Base-by-base conservation (phyloP, 2,888 invertebrate species). In the Oligia latruncula region DNA sequence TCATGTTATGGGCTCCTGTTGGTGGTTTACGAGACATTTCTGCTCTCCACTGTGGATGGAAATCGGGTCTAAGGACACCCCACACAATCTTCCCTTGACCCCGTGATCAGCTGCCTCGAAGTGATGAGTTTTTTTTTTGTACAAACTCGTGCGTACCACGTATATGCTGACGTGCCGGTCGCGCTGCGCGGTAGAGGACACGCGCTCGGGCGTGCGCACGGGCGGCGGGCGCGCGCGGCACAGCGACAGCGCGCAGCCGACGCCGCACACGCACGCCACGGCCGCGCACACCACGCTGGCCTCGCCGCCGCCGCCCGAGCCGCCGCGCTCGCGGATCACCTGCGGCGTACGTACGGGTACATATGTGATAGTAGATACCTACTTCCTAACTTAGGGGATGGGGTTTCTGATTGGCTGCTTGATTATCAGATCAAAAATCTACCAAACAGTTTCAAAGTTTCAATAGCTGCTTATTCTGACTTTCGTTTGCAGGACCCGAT, bases 231-330 rank as follows among this genome's bases (percentile, higher is more conserved):
- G 92, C 78, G 94, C 83, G 88, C 97, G 97, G 88, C 98, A 98
- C 84, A 98, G 92, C 23, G 97, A 97, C 74, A 98, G 97, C 89
- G 97, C 97, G 91, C 98, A 98, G 81, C 97, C 97, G 82, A 97
- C 97, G 86, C 97, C 94, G 90, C 98, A 97, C 92, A 98, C 97
- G 90, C 97, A 97, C 72, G 97, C 97, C 84, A 98, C 97, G 67
- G 98, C 97, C 80, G 97, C 97, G 93, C 97, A 97, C 93, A 98
- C 97, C 88, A 98, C 97, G 71, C 97, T 94, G 86, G 97, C 97
- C 93, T 98, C 98, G 90, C 97, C 84, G 79, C 84, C 84, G 90
- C 97, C 84, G 78, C 84, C 84, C 66, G 91, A 97, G 0, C 84
- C 88, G 46, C 81, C 81, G 52, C 88, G 97, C 74, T 92, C 92